Percentiles rank a stretch among this genome's conserved stretches.
Evolutionary conservation across 2,888 invertebrate species (phyloP).

Genomic region (Pedicia rivosa): DNA sequence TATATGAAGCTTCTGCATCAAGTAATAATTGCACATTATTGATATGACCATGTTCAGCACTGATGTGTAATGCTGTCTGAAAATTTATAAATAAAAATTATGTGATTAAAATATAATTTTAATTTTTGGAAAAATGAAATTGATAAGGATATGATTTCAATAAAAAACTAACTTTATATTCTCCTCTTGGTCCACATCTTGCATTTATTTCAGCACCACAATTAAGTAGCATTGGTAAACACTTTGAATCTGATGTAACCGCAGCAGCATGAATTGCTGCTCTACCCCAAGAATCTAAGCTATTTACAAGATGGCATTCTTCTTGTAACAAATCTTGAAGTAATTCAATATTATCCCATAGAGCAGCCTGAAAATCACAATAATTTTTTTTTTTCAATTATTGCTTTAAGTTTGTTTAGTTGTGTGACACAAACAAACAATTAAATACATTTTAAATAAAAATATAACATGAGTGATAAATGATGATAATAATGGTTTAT

Average conservation of each 20-base stretch:
- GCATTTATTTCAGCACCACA: slow-evolving; percentile 57
- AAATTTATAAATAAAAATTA: slow-evolving; percentile 13
- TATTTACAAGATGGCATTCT: slow-evolving; percentile 45
- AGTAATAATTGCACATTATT: slow-evolving; percentile 51
- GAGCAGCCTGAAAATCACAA: slow-evolving; percentile 44
- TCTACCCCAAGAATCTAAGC: slow-evolving; percentile 56
- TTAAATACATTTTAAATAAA: too few species aligned
- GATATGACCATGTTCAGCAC: slow-evolving; percentile 62
- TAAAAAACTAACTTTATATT: slow-evolving; percentile 38
- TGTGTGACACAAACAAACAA: too few species aligned
- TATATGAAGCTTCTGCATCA: slow-evolving; percentile 46
- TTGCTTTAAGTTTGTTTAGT: too few species aligned
- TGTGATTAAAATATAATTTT: neutral
- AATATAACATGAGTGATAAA: too few species aligned
- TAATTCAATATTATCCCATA: slow-evolving; percentile 79
- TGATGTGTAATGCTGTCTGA: slow-evolving; percentile 66
- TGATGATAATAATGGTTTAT: too few species aligned
- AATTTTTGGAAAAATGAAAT: slow-evolving; percentile 1
- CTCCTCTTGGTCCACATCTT: slow-evolving; percentile 47
- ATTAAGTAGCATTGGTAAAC: slow-evolving; percentile 51
- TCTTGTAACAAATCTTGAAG: slow-evolving; percentile 64
- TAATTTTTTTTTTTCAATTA: neutral
- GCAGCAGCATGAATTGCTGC: slow-evolving; percentile 73
- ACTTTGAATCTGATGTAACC: slow-evolving; percentile 57
- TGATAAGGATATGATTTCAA: too few species aligned